Percentiles rank a stretch among this genome's conserved stretches.
phyloP scores from a whole-genome alignment of 1,140 invertebrate genomes.

The Cydia pomonella region DNA sequence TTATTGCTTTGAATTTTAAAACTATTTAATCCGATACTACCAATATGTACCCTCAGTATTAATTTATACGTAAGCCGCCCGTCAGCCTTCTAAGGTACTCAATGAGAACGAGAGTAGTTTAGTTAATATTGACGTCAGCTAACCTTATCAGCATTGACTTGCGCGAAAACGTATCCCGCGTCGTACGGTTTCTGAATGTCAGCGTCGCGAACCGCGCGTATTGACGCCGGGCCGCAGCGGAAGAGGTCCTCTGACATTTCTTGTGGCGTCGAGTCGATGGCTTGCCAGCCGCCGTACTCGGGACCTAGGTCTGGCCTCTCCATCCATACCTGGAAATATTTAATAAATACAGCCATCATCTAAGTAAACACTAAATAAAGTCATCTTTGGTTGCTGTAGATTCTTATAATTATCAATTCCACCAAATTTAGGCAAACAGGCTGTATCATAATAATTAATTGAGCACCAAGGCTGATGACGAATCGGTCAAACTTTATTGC shows the following conservation, averaged over 20 bases:
- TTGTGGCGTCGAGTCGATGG: conserved; percentile 95
- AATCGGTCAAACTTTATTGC: background rate
- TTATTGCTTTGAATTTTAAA: no score
- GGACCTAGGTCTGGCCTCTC: conserved; percentile 90
- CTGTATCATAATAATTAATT: conserved; percentile 15
- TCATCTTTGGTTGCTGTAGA: background rate
- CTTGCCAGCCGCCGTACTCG: conserved; percentile 94
- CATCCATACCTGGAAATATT: conserved; percentile 88
- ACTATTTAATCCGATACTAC: no score
- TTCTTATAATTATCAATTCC: background rate
- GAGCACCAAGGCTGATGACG: conserved; percentile 16
- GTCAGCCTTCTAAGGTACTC: no score
- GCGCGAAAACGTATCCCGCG: conserved; percentile 90
- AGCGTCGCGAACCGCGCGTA: conserved; percentile 90
- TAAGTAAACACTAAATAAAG: background rate
- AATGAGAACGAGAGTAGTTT: no score
- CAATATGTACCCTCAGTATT: no score
- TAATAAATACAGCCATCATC: background rate
- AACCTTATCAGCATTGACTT: conserved; percentile 94
- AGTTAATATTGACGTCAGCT: no score
- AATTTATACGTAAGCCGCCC: no score
- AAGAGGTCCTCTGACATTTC: conserved; percentile 90
- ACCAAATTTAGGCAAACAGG: background rate
- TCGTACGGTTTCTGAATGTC: conserved; percentile 92
- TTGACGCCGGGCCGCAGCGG: conserved; percentile 91